Evolutionary conservation across 2,113 vertebrate species (phyloP).

Genomic region (Phocoena sinus): DNA sequence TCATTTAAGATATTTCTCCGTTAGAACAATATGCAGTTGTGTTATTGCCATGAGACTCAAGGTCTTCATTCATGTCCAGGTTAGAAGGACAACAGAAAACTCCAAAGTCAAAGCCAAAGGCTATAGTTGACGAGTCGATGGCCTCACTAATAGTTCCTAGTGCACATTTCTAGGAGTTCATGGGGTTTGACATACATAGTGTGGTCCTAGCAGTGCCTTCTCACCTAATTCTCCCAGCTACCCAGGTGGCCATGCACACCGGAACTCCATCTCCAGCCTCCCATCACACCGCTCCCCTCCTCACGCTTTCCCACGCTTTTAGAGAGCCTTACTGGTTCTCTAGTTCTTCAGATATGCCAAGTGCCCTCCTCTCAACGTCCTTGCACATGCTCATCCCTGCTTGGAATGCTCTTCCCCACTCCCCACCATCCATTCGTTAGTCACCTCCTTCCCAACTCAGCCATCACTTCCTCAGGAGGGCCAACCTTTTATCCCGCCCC

Average conservation of each 20-base stretch:
- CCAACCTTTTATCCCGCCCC: background rate
- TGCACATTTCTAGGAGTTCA: background rate
- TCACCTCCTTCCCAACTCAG: background rate
- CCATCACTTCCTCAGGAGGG: background rate
- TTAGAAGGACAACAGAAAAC: background rate
- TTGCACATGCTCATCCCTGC: background rate
- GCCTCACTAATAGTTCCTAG: background rate
- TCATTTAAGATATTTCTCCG: background rate
- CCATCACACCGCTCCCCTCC: background rate
- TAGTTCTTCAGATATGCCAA: background rate
- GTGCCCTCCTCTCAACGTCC: background rate
- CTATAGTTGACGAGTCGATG: background rate
- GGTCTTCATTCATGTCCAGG: background rate
- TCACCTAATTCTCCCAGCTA: background rate
- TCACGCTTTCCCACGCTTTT: background rate
- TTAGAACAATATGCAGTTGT: background rate
- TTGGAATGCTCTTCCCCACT: background rate
- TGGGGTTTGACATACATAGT: no score
- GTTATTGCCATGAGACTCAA: background rate
- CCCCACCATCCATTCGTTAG: background rate
- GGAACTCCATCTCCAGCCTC: background rate
- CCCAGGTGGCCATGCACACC: fast-evolving
- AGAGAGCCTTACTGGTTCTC: background rate
- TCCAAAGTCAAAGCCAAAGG: background rate
- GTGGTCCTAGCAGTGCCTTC: background rate